Evolutionary conservation across 2,888 invertebrate genomes (phyloP).

Genomic region (Drosophila sordidula): DNA sequence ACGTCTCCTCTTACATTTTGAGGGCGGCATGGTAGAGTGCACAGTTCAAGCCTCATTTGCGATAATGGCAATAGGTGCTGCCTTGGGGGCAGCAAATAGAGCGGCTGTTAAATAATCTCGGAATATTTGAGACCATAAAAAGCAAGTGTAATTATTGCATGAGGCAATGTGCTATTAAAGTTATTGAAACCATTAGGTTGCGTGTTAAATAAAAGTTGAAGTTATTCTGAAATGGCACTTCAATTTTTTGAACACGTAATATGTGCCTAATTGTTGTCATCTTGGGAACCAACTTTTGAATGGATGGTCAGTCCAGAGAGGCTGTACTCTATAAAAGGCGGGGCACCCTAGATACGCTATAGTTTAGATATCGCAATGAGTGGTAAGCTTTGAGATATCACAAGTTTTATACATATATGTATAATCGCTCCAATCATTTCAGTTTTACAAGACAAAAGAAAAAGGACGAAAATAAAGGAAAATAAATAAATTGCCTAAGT

Average conservation of each 20-base stretch:
- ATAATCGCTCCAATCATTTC: no score
- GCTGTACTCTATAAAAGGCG: no score
- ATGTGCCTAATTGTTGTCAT: not conserved
- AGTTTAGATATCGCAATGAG: no score
- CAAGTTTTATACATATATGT: no score
- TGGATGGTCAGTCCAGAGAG: no score
- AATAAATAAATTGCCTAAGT: no score
- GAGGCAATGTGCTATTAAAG: not conserved
- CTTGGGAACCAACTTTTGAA: not conserved
- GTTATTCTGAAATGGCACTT: not conserved
- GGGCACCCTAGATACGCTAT: not conserved
- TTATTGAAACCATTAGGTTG: not conserved
- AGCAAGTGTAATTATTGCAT: conserved; percentile 1
- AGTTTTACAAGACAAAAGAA: no score
- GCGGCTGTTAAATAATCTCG: conserved; percentile 15
- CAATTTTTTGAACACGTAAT: not conserved
- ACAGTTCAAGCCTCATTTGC: conserved; percentile 65
- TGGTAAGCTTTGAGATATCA: no score
- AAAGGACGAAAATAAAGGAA: no score
- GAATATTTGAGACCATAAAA: conserved; percentile 4
- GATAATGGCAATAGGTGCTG: conserved; percentile 33
- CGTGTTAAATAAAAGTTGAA: not conserved
- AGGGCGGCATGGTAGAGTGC: conserved; percentile 25
- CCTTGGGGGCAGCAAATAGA: conserved; percentile 23
- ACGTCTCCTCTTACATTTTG: no score